Evolutionary conservation across 2,888 invertebrate genomes (phyloP), one percentile per base, ranked within the genome.

Genomic region (Drosophila cyrtoloma): DNA sequence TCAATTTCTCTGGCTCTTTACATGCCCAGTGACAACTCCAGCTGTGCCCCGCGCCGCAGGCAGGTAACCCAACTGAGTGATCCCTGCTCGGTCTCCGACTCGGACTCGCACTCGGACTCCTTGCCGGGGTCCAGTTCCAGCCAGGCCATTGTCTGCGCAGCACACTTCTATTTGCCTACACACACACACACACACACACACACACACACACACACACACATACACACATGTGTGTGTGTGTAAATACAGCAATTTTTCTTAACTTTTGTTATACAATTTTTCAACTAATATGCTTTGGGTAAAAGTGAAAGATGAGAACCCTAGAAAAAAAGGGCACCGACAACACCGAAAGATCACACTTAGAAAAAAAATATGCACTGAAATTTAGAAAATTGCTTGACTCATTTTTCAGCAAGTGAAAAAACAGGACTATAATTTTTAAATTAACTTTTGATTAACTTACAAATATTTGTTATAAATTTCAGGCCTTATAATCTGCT

Each of bases 1-100:
- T 81, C 76, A 86, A 84, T 87, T 81, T 89, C 83, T 88, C 57
- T 89, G 82, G 81, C 78, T 86, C 89, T 91, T 90, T 91, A 89
- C 92, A 91, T 88, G 90, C 86, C 86, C 91, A 92, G 92, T 92
- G 92, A 92, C 92, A 92, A 92, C 91, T 92, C 92, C 93, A 93
- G 93, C 93, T 93, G 92, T 86, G 82, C 79, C 53, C 52, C 64
- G 81, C 90, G 79, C 88, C 82, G 82, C 91, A 88, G 91, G 91
- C 91, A 90, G 91, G 91, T 88, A 88, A 71, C 44, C 77, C 79
- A 71, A 66, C 72, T 33, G 57, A 35, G 56, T 60, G 73, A 68
- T 71, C 71, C 84, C 71, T 68, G 57, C 66, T 28, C 64, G 32
- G 63, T 59, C 28, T 39, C 22, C 57, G 28, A 9, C n/a, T 37